Evolutionary conservation across 2,113 vertebrate genomes (phyloP), one percentile per base, ranked within the genome.

Genomic region (Noctilio leporinus): DNA sequence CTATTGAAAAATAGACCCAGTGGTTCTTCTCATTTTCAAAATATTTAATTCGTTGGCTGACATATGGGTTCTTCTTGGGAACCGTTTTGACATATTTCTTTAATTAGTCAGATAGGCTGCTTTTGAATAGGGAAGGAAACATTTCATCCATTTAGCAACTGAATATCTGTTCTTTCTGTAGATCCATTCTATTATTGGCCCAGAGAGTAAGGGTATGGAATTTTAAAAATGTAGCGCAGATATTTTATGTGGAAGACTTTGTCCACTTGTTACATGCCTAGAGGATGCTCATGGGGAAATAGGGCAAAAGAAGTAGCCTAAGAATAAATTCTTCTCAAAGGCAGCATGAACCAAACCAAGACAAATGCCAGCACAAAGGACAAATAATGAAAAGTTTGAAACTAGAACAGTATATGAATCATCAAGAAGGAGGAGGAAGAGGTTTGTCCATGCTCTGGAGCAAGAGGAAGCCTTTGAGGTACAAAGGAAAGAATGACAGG

Each of bases 1-100:
- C 69, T 91, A 8, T 62, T 95, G 92, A 95, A 91, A 95, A 96
- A 75, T 45, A 76, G 59, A 89, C 82, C 62, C 64, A 95, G 43
- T 92, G 22, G 35, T 94, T 95, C 77, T 93, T 93, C 85, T 82
- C 47, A 87, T 95, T 96, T 95, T 96, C 69, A 95, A 95, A 96
- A 96, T 93, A 96, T 92, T 95, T 96, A 92, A 90, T 95, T 96
- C 77, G 95, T 80, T 95, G 85, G 62, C 47, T 96, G 84, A 87
- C 51, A n/a, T 94, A 62, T 49, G 76, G 49, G 24, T 90, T 96
- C 75, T 96, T 95, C 69, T 83, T 80, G 65, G 47, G 62, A 89
- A 81, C 49, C 43, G 15, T 94, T 95, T 95, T 95, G 95, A 95
- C 73, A 64, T 93, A 89, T 88, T 96, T 96, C 92, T 95, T 94